Conservation (phyloP, 2,113 vertebrate genomes). For the Cacatua alba region DNA sequence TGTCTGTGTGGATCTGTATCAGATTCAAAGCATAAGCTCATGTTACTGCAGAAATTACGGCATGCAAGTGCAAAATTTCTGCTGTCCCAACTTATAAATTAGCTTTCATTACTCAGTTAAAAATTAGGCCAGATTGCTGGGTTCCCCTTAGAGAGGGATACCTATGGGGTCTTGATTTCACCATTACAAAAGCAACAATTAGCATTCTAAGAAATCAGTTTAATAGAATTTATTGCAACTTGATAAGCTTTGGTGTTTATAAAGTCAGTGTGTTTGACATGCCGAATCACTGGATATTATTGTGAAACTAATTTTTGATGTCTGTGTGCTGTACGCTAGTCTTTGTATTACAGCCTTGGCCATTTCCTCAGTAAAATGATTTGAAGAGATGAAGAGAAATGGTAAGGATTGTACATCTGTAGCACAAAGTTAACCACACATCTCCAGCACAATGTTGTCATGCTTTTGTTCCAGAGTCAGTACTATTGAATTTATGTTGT, state of each 20-base stretch:
- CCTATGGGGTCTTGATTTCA: conserved; percentile 10
- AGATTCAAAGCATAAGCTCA: too few relatives aligned
- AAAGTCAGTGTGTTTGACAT: neutral
- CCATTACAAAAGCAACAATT: conserved; percentile 1
- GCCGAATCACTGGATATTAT: neutral
- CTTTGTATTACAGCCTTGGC: neutral
- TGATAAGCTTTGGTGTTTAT: neutral
- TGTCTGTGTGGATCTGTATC: too few relatives aligned
- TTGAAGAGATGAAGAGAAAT: neutral
- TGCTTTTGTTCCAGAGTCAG: neutral
- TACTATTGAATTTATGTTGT: neutral
- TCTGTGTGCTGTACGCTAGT: neutral
- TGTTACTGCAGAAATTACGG: too few relatives aligned
- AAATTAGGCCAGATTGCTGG: conserved; percentile 46
- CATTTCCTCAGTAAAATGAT: neutral
- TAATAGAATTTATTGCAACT: neutral
- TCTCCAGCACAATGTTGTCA: neutral
- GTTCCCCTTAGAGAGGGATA: conserved; percentile 62
- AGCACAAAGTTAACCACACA: neutral
- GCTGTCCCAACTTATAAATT: conserved; percentile 13
- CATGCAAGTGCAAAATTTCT: conserved; percentile 58
- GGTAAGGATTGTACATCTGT: neutral
- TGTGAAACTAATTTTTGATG: neutral
- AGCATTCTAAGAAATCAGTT: neutral
- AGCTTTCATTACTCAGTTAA: conserved; percentile 33